A percentile compares a stretch with the other conserved stretches of the same genome.
These are phyloP conservation scores for Pseudorhiza aurosa DNA, from an alignment of 30 jellyfish, hydroid and myxozoan species.

Conservation along the genomic window DNA sequence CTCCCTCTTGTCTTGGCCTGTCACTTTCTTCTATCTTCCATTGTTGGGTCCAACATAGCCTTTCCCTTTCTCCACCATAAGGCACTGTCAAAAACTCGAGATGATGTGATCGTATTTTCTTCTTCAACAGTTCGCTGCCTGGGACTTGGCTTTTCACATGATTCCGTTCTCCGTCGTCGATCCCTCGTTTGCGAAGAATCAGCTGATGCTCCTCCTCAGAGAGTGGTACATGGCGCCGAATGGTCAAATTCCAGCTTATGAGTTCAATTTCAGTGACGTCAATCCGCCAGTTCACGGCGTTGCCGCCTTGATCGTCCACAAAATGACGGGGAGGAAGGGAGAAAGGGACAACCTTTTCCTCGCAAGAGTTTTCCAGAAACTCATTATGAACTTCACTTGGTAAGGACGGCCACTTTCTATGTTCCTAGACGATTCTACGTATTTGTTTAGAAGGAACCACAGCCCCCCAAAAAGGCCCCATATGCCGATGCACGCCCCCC, in stretches of 20 bases:
- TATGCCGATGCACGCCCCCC: too few relatives aligned
- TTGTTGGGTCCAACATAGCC: too few relatives aligned
- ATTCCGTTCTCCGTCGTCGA: conserved; percentile 82
- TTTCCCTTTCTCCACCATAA: too few relatives aligned
- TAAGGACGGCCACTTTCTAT: not conserved
- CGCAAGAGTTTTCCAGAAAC: conserved; percentile 88
- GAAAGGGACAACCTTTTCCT: conserved; percentile 76
- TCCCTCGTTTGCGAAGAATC: conserved; percentile 80
- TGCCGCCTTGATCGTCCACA: conserved; percentile 79
- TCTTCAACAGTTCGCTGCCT: conserved; percentile 77
- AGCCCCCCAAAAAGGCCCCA: too few relatives aligned
- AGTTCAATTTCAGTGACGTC: conserved; percentile 89
- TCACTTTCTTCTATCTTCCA: too few relatives aligned
- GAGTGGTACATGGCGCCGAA: conserved; percentile 98
- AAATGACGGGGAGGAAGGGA: conserved; percentile 88
- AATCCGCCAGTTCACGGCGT: conserved; percentile 94
- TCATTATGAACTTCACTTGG: conserved; percentile 94
- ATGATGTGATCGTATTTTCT: too few relatives aligned
- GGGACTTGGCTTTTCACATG: conserved; percentile 98
- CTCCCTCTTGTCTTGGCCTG: too few relatives aligned
- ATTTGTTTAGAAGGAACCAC: too few relatives aligned
- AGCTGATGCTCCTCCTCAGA: conserved; percentile 71
- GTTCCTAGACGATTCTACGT: too few relatives aligned
- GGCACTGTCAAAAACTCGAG: too few relatives aligned
- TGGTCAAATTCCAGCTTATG: conserved; percentile 96